Evolutionary conservation across 2,888 invertebrate species (phyloP).

Genomic region (Synanthedon tipuliformis): DNA sequence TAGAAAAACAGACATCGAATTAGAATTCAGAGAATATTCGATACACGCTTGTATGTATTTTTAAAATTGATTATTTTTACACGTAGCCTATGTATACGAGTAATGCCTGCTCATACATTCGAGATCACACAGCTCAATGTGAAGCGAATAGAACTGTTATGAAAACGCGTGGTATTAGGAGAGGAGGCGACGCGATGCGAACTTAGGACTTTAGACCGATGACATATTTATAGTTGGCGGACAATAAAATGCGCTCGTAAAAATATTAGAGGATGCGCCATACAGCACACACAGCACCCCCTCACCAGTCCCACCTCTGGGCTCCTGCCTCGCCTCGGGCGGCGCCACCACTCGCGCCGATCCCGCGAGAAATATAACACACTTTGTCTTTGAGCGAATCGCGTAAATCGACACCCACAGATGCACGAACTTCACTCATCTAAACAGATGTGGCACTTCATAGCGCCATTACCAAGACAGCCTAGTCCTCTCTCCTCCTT

Average conservation of each 20-base stretch:
- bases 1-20: too few species aligned
- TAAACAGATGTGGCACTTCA: too few species aligned
- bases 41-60: too few species aligned
- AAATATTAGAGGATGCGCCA: conserved; percentile 42
- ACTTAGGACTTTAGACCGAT: conserved; percentile 20
- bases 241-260: conserved; percentile 61
- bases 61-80: too few species aligned
- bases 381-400: conserved; percentile 60
- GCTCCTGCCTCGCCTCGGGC: conserved; percentile 31
- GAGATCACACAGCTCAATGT: too few species aligned
- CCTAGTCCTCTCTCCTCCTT: too few species aligned
- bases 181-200: conserved; percentile 1
- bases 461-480: too few species aligned
- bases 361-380: conserved; percentile 61
- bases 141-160: too few species aligned
- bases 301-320: conserved; percentile 1
- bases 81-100: too few species aligned
- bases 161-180: not conserved
- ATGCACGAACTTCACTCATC: too few species aligned
- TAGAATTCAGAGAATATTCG: too few species aligned
- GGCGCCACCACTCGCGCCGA: conserved; percentile 10
- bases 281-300: conserved; percentile 11
- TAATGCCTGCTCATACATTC: too few species aligned
- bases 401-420: conserved; percentile 33
- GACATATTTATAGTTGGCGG: conserved; percentile 59